Evolutionary conservation across 92 coral and sea anemone species (phyloP).

Genomic region (Palythoa heliodiscus): DNA sequence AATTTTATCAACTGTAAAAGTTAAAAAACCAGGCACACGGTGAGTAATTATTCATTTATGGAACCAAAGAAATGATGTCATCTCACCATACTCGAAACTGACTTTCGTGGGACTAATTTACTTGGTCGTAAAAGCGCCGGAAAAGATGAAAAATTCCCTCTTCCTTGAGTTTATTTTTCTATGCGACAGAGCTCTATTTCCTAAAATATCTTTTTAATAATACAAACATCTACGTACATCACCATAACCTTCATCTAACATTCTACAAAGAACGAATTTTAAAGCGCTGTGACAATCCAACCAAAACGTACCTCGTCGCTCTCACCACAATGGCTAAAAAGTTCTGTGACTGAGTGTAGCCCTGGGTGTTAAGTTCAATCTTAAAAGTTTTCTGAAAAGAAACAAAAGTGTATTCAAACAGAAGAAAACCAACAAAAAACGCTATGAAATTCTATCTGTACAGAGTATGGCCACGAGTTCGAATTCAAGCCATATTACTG

Average conservation of each 20-base stretch:
- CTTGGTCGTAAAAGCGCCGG: background rate
- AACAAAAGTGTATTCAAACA: background rate
- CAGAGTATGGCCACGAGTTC: background rate
- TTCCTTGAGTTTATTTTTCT: background rate
- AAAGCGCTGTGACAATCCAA: too few relatives aligned
- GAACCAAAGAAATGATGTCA: too few relatives aligned
- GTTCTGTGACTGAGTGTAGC: conserved; percentile 31
- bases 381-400: conserved; percentile 28
- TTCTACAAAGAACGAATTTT: background rate
- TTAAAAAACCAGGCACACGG: too few relatives aligned
- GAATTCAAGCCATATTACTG: too few relatives aligned
- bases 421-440: background rate
- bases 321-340: conserved; percentile 19
- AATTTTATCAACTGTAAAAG: too few relatives aligned
- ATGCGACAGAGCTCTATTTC: too few relatives aligned
- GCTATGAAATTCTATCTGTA: background rate
- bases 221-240: too few relatives aligned
- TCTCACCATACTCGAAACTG: background rate
- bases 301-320: conserved; percentile 4
- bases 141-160: background rate
- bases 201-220: too few relatives aligned
- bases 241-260: background rate
- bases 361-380: conserved; percentile 36
- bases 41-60: too few relatives aligned
- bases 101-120: background rate